These are phyloP conservation scores for Agraylea sexmaculata DNA, from an alignment of 1,140 invertebrate genomes.

Conservation along the genomic window DNA sequence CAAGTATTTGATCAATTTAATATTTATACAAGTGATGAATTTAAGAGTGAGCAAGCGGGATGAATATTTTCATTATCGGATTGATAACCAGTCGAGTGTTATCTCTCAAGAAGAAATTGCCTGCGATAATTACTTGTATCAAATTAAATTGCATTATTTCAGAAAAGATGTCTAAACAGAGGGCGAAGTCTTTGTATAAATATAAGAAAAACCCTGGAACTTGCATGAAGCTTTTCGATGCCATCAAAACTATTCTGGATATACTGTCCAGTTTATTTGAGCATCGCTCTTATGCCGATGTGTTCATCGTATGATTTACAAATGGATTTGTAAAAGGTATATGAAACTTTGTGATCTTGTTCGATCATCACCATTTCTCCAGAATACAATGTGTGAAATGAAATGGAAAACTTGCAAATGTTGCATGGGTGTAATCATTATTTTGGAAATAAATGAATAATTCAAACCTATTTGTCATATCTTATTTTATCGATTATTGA, in stretches of 20 bases:
- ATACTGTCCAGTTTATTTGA: slow-evolving; percentile 10
- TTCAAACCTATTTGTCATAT: no score
- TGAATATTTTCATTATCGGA: slow-evolving; percentile 5
- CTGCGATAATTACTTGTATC: not conserved
- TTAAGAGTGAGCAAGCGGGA: no score
- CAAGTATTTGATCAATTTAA: no score
- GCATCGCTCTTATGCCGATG: slow-evolving; percentile 10
- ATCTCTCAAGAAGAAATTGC: slow-evolving; percentile 3
- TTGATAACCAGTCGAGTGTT: slow-evolving; percentile 2
- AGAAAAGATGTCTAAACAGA: not conserved
- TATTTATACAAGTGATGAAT: no score
- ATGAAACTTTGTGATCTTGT: no score
- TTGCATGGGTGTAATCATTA: no score
- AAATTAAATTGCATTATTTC: slow-evolving; percentile 4
- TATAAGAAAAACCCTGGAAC: slow-evolving; percentile 7
- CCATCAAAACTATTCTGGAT: slow-evolving; percentile 3
- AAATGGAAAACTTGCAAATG: no score
- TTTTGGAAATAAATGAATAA: no score
- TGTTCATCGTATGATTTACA: slow-evolving; percentile 10
- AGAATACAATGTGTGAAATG: no score
- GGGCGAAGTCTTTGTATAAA: slow-evolving; percentile 1
- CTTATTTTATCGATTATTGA: no score
- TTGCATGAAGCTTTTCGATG: slow-evolving; percentile 3
- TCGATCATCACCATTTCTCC: no score
- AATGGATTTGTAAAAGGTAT: no score